phyloP scores from a whole-genome alignment of 2,888 invertebrate genomes.

The Spilarctia lutea region DNA sequence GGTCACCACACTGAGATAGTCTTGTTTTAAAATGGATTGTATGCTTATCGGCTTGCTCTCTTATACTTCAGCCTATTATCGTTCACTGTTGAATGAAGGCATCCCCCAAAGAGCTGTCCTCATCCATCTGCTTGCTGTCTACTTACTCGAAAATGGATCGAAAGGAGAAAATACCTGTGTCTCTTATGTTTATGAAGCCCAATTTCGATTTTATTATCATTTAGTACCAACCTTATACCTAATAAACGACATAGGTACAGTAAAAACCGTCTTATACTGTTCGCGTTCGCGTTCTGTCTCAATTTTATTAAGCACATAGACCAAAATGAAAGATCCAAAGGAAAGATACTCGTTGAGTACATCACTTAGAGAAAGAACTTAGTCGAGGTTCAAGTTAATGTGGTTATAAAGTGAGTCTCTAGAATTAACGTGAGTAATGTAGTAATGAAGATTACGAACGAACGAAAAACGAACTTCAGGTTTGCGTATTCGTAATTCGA shows the following conservation, averaged over 20 bases:
- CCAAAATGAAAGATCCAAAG: slow-evolving; percentile 21
- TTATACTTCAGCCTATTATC: too few relatives aligned
- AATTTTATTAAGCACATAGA: slow-evolving; percentile 2
- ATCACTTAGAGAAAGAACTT: background rate
- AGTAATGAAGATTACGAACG: too few relatives aligned
- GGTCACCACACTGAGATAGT: too few relatives aligned
- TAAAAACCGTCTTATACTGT: slow-evolving; percentile 25
- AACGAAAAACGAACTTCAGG: slow-evolving; percentile 12
- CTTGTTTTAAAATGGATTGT: too few relatives aligned
- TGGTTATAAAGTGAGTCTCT: slow-evolving; percentile 27
- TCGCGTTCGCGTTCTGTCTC: slow-evolving; percentile 12
- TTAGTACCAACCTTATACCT: slow-evolving; percentile 21
- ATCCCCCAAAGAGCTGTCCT: too few relatives aligned
- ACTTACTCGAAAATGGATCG: background rate
- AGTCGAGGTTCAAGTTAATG: slow-evolving; percentile 9
- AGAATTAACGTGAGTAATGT: slow-evolving; percentile 24
- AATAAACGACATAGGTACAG: slow-evolving; percentile 24
- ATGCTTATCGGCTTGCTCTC: too few relatives aligned
- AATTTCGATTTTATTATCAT: slow-evolving; percentile 42
- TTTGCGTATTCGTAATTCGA: slow-evolving; percentile 4
- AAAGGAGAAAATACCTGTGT: background rate
- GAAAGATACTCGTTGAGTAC: background rate
- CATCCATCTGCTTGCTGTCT: background rate
- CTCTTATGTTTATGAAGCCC: background rate
- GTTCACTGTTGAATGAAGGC: too few relatives aligned